Evolutionary conservation across 2,113 vertebrate species (phyloP).

Genomic region (Lepus europaeus): DNA sequence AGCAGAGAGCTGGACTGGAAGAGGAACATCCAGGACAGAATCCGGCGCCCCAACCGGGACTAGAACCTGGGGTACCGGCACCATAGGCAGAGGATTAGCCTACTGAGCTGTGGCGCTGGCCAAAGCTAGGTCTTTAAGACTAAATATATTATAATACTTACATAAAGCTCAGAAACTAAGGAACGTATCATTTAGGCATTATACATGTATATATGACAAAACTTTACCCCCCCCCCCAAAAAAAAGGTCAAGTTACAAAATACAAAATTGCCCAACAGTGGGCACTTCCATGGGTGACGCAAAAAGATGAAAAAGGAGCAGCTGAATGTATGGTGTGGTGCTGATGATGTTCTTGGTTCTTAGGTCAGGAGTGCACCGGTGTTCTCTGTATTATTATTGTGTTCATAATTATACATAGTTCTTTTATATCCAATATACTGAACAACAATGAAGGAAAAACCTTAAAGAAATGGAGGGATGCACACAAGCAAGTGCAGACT

Average conservation of each 20-base stretch:
- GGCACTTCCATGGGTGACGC: background rate
- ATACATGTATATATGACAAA: background rate
- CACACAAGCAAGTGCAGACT: background rate
- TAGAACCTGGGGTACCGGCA: no score
- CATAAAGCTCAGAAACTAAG: background rate
- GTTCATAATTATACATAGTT: background rate
- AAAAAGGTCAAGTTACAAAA: background rate
- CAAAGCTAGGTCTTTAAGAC: background rate
- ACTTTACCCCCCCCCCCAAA: background rate
- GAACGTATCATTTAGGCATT: background rate
- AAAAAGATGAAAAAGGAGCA: background rate
- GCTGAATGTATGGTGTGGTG: background rate
- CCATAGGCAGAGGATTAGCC: no score
- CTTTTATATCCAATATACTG: constrained; percentile 7
- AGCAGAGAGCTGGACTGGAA: no score
- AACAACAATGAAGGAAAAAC: background rate
- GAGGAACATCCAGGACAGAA: no score
- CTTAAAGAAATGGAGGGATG: background rate
- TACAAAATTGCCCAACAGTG: background rate
- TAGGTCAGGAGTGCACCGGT: background rate
- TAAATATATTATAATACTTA: background rate
- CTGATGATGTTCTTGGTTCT: background rate
- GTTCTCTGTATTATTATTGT: background rate
- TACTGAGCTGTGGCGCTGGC: background rate
- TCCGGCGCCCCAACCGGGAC: no score